These are phyloP conservation scores for Drosophila ustulata DNA, from an alignment of 2,888 invertebrate species.

Conservation along the genomic window DNA sequence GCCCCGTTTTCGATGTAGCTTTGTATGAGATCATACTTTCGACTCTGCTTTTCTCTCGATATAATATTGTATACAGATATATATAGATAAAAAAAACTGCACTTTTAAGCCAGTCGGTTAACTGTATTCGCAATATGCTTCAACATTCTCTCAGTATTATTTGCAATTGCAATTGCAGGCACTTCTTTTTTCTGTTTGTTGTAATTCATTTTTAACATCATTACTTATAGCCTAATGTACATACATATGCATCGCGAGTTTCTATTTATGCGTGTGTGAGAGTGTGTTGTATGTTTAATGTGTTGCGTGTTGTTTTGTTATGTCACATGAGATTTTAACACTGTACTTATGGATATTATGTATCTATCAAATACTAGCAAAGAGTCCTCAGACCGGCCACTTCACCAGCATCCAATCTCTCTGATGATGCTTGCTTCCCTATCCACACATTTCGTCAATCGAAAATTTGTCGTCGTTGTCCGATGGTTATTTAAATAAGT, in stretches of 20 bases:
- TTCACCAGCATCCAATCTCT: slow-evolving; percentile 28
- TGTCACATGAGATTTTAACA: slow-evolving; percentile 60
- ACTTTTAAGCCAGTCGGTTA: slow-evolving; percentile 38
- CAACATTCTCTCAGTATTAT: slow-evolving; percentile 29
- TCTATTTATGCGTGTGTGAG: slow-evolving; percentile 29
- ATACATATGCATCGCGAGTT: slow-evolving; percentile 12
- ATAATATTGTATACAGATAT: not conserved
- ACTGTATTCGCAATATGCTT: slow-evolving; percentile 32
- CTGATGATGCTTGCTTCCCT: slow-evolving; percentile 14
- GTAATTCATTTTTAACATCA: slow-evolving; percentile 38
- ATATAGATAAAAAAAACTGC: slow-evolving; percentile 18
- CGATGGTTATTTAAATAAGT: slow-evolving; percentile 2
- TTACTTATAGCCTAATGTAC: slow-evolving; percentile 51
- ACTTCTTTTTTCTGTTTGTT: slow-evolving; percentile 37
- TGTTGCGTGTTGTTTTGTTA: slow-evolving; percentile 29
- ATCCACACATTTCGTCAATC: slow-evolving; percentile 30
- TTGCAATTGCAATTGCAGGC: slow-evolving; percentile 56
- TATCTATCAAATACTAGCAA: slow-evolving; percentile 38
- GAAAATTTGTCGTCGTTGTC: slow-evolving; percentile 35
- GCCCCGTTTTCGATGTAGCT: slow-evolving; percentile 40
- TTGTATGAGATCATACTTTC: slow-evolving; percentile 67
- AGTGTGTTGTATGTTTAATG: slow-evolving; percentile 9
- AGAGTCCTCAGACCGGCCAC: slow-evolving; percentile 22
- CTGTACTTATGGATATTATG: slow-evolving; percentile 11
- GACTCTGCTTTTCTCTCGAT: slow-evolving; percentile 22